Conservation (phyloP, 2,113 vertebrate species). For the Barbus barbus region DNA sequence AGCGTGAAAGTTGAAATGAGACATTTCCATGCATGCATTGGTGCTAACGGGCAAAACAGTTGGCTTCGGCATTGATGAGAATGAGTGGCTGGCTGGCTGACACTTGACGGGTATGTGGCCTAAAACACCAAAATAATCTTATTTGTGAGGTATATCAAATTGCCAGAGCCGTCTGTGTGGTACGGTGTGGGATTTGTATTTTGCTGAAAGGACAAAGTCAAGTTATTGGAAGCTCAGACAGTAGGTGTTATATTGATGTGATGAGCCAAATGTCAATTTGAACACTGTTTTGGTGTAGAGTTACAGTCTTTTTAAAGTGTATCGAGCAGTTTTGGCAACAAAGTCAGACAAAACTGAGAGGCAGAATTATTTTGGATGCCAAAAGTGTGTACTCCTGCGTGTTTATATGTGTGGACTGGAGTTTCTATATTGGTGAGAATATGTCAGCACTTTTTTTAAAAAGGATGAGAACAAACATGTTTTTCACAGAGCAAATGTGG, state of each 20-base stretch:
- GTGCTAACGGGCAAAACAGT: slow-evolving; percentile 71
- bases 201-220: slow-evolving; percentile 35
- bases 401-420: neutral
- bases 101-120: slow-evolving; percentile 69
- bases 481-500: slow-evolving; percentile 2
- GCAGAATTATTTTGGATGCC: slow-evolving; percentile 23
- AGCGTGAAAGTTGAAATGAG: slow-evolving; percentile 73
- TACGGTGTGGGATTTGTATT: slow-evolving; percentile 35
- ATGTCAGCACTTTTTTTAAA: slow-evolving; percentile 12
- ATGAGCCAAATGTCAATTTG: slow-evolving; percentile 61
- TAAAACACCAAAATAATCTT: slow-evolving; percentile 64
- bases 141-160: slow-evolving; percentile 68
- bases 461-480: neutral
- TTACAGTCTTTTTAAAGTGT: slow-evolving; percentile 52
- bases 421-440: neutral
- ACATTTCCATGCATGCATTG: slow-evolving; percentile 66
- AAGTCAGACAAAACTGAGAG: slow-evolving; percentile 37
- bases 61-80: slow-evolving; percentile 73
- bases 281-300: slow-evolving; percentile 58
- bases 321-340: slow-evolving; percentile 47
- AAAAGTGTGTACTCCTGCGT: too few relatives aligned
- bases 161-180: slow-evolving; percentile 58
- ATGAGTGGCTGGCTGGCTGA: slow-evolving; percentile 63
- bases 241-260: slow-evolving; percentile 49
- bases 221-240: slow-evolving; percentile 46